Conservation (phyloP, 2,888 invertebrate genomes). For the Pogonocherus hispidulus region DNA sequence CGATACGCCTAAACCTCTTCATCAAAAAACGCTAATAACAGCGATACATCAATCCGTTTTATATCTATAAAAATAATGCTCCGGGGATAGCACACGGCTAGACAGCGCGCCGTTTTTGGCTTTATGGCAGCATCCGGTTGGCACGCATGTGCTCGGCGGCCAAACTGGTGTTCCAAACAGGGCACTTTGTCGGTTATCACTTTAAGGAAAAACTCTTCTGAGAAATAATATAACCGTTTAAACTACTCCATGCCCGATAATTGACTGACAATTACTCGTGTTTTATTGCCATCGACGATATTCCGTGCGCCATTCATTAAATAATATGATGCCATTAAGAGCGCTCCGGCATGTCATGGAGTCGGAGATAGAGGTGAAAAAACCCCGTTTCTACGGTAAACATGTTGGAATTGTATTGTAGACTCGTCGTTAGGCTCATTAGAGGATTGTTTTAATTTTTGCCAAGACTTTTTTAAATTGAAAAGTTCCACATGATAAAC, state of each 20-base stretch:
- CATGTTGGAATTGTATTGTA: conserved; percentile 13
- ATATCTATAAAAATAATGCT: conserved; percentile 18
- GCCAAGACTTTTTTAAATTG: not conserved
- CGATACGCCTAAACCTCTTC: not conserved
- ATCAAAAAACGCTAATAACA: conserved; percentile 14
- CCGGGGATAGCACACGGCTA: conserved; percentile 24
- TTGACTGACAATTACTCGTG: conserved; percentile 53
- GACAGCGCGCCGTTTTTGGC: conserved; percentile 29
- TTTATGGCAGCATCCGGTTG: conserved; percentile 22
- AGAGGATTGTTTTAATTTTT: not conserved
- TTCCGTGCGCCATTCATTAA: conserved; percentile 39
- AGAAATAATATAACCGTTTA: conserved; percentile 35
- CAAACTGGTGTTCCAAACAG: conserved; percentile 43
- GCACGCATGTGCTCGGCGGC: conserved; percentile 28
- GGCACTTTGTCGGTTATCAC: conserved; percentile 43
- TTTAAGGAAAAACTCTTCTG: conserved; percentile 42
- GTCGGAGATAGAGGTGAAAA: conserved; percentile 5
- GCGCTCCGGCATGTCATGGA: conserved; percentile 9
- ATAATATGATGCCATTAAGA: conserved; percentile 35
- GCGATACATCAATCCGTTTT: conserved; percentile 15
- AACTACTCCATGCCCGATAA: conserved; percentile 41
- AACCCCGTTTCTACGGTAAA: not conserved
- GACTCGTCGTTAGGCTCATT: conserved; percentile 18
- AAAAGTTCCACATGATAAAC: not conserved
- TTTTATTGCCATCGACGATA: conserved; percentile 43